These are phyloP conservation scores for Megalops cyprinoides DNA, from an alignment of 2,797 vertebrate genomes.

Conservation along the genomic window DNA sequence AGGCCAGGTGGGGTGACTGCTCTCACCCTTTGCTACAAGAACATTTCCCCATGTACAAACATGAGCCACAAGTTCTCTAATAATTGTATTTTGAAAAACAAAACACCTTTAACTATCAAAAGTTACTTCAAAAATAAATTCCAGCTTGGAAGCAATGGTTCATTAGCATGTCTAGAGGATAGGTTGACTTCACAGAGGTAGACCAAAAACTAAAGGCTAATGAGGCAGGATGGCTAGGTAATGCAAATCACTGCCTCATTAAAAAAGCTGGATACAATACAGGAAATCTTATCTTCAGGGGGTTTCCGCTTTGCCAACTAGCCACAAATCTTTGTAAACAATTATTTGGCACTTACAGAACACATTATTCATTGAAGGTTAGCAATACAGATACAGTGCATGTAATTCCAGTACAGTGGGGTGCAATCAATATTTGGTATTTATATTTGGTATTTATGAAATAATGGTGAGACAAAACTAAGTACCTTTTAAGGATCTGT, in stretches of 20 bases:
- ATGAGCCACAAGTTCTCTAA: neutral
- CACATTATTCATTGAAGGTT: constrained; percentile 64
- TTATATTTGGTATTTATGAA: constrained; percentile 70
- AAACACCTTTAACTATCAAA: constrained; percentile 15
- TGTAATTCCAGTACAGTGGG: constrained; percentile 55
- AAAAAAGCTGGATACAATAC: constrained; percentile 42
- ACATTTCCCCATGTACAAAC: neutral
- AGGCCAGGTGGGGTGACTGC: too few relatives aligned
- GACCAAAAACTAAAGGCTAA: constrained; percentile 29
- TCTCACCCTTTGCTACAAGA: too few relatives aligned
- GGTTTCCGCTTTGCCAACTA: constrained; percentile 20
- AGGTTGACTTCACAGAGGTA: constrained; percentile 15
- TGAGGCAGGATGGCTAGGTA: constrained; percentile 27
- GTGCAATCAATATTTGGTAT: constrained; percentile 66
- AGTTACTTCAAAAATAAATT: constrained; percentile 17
- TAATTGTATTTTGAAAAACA: neutral
- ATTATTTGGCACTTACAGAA: constrained; percentile 37
- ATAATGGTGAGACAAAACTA: constrained; percentile 66
- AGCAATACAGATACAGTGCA: constrained; percentile 51
- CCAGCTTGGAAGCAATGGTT: constrained; percentile 16
- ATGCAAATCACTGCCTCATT: constrained; percentile 39
- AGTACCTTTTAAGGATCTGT: constrained; percentile 63
- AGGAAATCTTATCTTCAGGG: constrained; percentile 34
- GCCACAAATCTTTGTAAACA: constrained; percentile 39
- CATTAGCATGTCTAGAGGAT: constrained; percentile 12